Conservation (phyloP, 2,797 vertebrate species). For the Pangasius sanitwongsei region DNA sequence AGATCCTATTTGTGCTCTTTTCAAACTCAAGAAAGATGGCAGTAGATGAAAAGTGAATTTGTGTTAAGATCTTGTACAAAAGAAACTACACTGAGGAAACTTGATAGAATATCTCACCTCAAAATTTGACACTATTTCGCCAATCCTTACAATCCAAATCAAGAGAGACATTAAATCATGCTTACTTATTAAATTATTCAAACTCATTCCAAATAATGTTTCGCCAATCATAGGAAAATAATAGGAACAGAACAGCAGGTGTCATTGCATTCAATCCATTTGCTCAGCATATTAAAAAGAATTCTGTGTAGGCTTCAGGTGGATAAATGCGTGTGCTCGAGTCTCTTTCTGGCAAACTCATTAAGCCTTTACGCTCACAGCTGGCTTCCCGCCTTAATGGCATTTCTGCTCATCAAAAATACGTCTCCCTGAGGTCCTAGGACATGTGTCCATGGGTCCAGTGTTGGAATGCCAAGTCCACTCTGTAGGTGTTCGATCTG, state of each 20-base stretch:
- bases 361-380: constrained; percentile 72
- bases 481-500: constrained; percentile 73
- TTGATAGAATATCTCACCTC: not conserved
- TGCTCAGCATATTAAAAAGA: not conserved
- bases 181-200: not conserved
- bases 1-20: not conserved
- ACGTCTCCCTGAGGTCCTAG: constrained; percentile 69
- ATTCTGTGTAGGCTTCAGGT: constrained; percentile 50
- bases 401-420: constrained; percentile 56
- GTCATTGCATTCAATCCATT: not conserved
- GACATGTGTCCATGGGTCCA: constrained; percentile 73
- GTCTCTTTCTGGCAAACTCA: constrained; percentile 66
- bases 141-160: not conserved
- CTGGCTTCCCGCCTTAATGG: constrained; percentile 65
- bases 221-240: not conserved
- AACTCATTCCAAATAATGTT: not conserved
- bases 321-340: not conserved
- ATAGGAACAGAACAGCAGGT: not conserved
- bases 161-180: constrained; percentile 6
- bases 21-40: not conserved
- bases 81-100: not conserved
- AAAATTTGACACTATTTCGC: not conserved
- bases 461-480: constrained; percentile 75
- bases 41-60: not conserved
- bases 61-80: not conserved